Conservation (phyloP, 2,113 vertebrate genomes). For the Lophotis ruficrista region DNA sequence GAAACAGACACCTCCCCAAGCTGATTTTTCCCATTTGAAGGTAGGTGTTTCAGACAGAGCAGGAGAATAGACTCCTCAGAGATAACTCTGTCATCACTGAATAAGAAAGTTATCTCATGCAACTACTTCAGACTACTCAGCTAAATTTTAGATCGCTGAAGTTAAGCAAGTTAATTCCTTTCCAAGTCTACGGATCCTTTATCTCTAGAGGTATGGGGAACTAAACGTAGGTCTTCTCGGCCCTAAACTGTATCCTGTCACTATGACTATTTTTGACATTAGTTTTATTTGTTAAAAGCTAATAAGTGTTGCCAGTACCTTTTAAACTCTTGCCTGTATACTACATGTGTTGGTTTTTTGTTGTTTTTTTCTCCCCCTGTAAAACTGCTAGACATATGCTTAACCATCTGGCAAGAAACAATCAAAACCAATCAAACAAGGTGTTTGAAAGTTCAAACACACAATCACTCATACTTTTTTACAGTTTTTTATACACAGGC, state of each 20-base stretch:
- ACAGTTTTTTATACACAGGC: background rate
- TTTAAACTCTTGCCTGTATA: slow-evolving; percentile 4
- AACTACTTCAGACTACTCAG: background rate
- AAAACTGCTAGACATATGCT: slow-evolving; percentile 60
- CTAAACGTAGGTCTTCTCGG: background rate
- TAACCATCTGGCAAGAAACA: slow-evolving; percentile 58
- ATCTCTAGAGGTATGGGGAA: background rate
- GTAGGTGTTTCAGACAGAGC: background rate
- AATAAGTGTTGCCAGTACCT: slow-evolving; percentile 11
- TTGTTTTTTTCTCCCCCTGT: background rate
- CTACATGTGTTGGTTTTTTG: background rate
- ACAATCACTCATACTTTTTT: slow-evolving; percentile 12
- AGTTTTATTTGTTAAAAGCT: background rate
- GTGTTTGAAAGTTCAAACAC: slow-evolving; percentile 54
- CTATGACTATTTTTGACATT: slow-evolving; percentile 6
- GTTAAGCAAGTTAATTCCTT: background rate
- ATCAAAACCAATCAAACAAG: slow-evolving; percentile 49
- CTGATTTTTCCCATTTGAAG: background rate
- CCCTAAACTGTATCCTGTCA: background rate
- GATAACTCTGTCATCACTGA: background rate
- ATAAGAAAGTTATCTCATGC: background rate
- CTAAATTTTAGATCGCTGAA: background rate
- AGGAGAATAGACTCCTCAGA: background rate
- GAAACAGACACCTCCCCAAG: background rate
- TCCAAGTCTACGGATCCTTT: background rate